Base-by-base conservation (phyloP, 2,113 vertebrate species). In the Chloebia gouldiae region DNA sequence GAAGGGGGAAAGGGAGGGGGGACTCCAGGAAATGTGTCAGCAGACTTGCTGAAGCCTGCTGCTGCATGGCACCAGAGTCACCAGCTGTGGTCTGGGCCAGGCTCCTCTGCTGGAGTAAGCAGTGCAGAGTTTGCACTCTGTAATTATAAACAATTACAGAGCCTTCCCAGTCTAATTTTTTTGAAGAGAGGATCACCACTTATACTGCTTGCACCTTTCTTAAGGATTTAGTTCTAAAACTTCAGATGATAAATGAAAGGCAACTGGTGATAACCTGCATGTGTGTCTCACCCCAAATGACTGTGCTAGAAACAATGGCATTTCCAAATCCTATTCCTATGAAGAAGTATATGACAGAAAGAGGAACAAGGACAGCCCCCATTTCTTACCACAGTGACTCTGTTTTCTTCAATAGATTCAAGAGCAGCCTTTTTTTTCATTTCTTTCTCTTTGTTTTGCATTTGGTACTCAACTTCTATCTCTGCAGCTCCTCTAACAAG, bases 331-430 rank as follows among this genome's bases (percentile, higher is more conserved):
- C 13, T 57, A 49, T 57, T 88, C 25, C n/a, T 27, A 61, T n/a
- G n/a, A 30, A 20, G n/a, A n/a, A n/a, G n/a, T 49, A 24, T 18
- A 31, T 10, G 45, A 56, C 28, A 69, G 40, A 80, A 47, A 76
- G 4, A 65, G 25, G 24, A 47, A 10, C 31, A 76, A 65, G 37
- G 61, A 57, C 21, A 81, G 64, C 25, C 15, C 60, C 33, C 54
- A 35, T 78, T 93, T 63, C 90, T 98, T 98, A 99, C 99, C 98
- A 95, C 96, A 35, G 68, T 16, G 50, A 97, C 86, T 98, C 99
- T 98, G 92, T 99, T 94, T 56, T 96, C 98, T 65, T 96, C 72
- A 30, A 99, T 98, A 1, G 98, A 97, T 69, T 98, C 97, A 82
- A 98, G 35, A 94, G 98, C 97, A 12, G 97, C 97, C 37, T 97